Evolutionary conservation across 2,888 invertebrate species (phyloP).

Genomic region (Hymenopus coronatus): DNA sequence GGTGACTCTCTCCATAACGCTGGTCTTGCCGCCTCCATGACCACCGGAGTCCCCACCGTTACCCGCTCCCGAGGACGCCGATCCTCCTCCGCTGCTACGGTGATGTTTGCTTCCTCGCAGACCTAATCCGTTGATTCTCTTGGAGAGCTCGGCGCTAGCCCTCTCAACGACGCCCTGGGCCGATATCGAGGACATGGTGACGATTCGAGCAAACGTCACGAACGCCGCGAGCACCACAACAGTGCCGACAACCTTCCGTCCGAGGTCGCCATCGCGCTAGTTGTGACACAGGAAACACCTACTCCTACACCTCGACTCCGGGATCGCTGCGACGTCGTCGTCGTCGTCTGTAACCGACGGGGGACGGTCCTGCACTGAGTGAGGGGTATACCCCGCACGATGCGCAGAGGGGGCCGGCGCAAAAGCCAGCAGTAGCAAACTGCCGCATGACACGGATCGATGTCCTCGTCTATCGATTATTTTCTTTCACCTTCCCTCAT

Average conservation of each 20-base stretch:
- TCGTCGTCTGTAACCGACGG: background rate
- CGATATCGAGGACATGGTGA: slow-evolving; percentile 63
- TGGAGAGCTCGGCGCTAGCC: slow-evolving; percentile 84
- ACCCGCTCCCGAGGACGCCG: slow-evolving; percentile 44
- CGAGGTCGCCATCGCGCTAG: background rate
- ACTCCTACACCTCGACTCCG: background rate
- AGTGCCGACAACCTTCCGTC: background rate
- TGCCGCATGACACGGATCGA: slow-evolving; percentile 19
- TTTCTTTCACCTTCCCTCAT: background rate
- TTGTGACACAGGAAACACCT: background rate
- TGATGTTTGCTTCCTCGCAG: slow-evolving; percentile 61
- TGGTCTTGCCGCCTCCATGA: slow-evolving; percentile 48
- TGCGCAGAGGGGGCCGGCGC: slow-evolving; percentile 14
- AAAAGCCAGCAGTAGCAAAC: background rate
- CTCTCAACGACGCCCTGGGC: slow-evolving; percentile 89
- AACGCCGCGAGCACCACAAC: background rate
- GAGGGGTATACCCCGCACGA: background rate
- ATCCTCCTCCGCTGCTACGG: slow-evolving; percentile 27
- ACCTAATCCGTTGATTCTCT: slow-evolving; percentile 81
- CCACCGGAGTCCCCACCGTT: slow-evolving; percentile 45
- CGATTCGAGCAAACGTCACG: slow-evolving; percentile 9
- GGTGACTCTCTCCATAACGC: slow-evolving; percentile 85
- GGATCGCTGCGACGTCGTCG: background rate
- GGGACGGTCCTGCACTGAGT: background rate
- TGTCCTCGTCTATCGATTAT: slow-evolving; percentile 12